Conservation (phyloP, 2,888 invertebrate species). For the Cataglyphis livida region DNA sequence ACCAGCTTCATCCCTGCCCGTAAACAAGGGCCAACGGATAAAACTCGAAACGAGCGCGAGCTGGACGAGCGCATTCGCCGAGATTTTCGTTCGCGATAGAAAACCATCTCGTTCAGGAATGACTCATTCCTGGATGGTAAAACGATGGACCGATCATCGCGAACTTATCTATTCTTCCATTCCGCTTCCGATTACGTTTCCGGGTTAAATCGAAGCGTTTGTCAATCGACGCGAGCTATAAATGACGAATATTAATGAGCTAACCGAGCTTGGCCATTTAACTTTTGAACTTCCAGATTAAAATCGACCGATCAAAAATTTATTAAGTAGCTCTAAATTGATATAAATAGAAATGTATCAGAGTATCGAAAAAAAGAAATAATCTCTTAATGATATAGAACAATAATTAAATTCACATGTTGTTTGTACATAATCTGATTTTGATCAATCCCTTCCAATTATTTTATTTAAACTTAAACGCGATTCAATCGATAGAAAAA, state of each 20-base stretch:
- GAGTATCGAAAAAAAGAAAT: background rate
- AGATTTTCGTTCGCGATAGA: conserved; percentile 2
- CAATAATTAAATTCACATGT: background rate
- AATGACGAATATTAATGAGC: conserved; percentile 64
- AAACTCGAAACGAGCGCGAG: conserved; percentile 4
- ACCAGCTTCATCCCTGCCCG: conserved; percentile 32
- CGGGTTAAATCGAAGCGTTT: conserved; percentile 53
- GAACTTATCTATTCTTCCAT: conserved; percentile 68
- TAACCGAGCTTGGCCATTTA: conserved; percentile 2
- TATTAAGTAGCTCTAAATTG: background rate
- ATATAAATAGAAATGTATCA: background rate
- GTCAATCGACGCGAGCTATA: conserved; percentile 47
- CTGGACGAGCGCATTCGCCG: background rate
- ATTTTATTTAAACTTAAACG: conserved; percentile 21
- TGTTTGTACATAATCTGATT: background rate
- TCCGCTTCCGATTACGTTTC: conserved; percentile 47
- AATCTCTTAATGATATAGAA: background rate
- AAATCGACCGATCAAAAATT: background rate
- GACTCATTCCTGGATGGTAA: conserved; percentile 6
- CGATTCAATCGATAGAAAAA: conserved; percentile 59
- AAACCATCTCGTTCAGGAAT: background rate
- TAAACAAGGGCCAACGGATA: conserved; percentile 37
- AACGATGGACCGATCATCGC: conserved; percentile 42
- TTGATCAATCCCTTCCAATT: background rate
- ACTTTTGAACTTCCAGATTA: background rate